Conservation (phyloP, 2,113 vertebrate species). For the Protobothrops flavoviridis region DNA sequence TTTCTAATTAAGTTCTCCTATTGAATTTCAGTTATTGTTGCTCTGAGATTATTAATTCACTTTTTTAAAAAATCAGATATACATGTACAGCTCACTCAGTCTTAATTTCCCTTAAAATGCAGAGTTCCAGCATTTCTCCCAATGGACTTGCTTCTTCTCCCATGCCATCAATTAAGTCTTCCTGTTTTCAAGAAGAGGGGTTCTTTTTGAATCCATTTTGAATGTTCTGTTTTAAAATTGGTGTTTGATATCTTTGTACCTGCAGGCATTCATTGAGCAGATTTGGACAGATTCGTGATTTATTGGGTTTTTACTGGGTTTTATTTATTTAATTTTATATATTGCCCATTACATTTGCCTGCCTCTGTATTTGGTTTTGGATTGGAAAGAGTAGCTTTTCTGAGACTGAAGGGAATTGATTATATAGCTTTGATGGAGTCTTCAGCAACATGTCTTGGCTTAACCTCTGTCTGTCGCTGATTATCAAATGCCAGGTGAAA, state of each 20-base stretch:
- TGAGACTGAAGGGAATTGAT: neutral
- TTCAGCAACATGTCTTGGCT: neutral
- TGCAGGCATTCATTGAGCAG: neutral
- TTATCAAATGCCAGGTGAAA: neutral
- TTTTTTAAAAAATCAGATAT: neutral
- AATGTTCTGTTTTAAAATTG: neutral
- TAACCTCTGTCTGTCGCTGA: neutral
- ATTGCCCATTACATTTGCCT: neutral
- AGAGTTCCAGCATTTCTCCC: neutral
- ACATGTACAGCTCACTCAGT: neutral
- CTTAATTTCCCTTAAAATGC: neutral
- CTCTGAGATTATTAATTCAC: neutral
- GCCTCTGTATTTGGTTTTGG: neutral
- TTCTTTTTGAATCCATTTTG: neutral
- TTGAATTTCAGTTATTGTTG: neutral
- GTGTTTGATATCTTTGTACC: neutral
- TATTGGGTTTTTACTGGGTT: neutral
- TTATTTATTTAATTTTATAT: neutral
- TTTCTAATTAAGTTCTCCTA: neutral
- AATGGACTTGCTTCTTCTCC: neutral
- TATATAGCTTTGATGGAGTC: neutral
- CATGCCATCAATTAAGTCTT: neutral
- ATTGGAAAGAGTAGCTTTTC: neutral
- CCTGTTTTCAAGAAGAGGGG: neutral
- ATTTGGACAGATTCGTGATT: neutral